Percentiles rank a stretch among this genome's conserved stretches.
phyloP scores from a whole-genome alignment of 2,888 invertebrate species.

The Cosmia pyralina region DNA sequence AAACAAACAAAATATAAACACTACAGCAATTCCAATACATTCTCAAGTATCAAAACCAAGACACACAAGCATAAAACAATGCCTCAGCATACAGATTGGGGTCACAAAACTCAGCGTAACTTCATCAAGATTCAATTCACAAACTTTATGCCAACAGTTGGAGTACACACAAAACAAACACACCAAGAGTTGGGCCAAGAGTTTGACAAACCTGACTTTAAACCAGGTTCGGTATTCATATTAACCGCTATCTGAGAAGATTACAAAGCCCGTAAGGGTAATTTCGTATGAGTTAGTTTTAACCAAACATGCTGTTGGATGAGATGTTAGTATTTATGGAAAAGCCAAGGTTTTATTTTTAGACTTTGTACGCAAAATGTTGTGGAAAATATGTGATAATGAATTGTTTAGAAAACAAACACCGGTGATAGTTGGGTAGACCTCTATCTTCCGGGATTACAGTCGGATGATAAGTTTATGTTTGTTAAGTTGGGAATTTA shows the following conservation, averaged over 20 bases:
- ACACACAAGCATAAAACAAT: conserved; percentile 49
- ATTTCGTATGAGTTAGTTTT: conserved; percentile 79
- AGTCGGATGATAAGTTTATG: too few relatives aligned
- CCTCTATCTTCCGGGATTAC: too few relatives aligned
- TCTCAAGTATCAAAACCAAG: conserved; percentile 17
- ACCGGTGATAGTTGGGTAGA: too few relatives aligned
- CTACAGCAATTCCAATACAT: conserved; percentile 15
- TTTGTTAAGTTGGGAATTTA: too few relatives aligned
- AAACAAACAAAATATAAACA: too few relatives aligned
- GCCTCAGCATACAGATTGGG: conserved; percentile 63
- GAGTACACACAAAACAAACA: conserved; percentile 71
- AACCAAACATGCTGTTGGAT: conserved; percentile 65
- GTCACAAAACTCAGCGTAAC: conserved; percentile 68
- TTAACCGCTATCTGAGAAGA: conserved; percentile 78
- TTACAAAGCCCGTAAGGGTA: conserved; percentile 77
- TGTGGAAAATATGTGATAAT: background rate
- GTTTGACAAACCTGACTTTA: conserved; percentile 76
- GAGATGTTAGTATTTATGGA: conserved; percentile 61
- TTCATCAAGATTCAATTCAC: conserved; percentile 71
- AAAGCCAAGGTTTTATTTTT: conserved; percentile 41
- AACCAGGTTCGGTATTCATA: conserved; percentile 74
- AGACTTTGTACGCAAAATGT: background rate
- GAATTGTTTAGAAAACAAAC: too few relatives aligned
- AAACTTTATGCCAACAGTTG: conserved; percentile 65
- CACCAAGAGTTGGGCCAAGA: conserved; percentile 68